A percentile compares a stretch with the other conserved stretches of the same genome.
Evolutionary conservation across 2,113 vertebrate genomes (phyloP).

Genomic region (Petrocephalus microphthalmus): DNA sequence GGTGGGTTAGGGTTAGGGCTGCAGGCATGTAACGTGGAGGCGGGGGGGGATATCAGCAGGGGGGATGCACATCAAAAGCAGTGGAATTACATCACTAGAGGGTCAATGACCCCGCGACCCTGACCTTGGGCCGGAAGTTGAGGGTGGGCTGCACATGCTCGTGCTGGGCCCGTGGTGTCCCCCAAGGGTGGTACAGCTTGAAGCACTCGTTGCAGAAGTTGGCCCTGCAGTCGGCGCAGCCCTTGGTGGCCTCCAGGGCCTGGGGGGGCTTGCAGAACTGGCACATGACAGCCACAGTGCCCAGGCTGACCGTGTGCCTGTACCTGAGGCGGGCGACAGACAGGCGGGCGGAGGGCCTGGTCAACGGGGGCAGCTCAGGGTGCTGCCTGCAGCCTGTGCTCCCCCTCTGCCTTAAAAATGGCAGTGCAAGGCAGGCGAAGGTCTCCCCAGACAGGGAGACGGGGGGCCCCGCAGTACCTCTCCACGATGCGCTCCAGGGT

Average conservation of each 20-base stretch:
- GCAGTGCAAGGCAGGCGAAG: background rate
- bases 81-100: background rate
- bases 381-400: conserved; percentile 19
- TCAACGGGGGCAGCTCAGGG: background rate
- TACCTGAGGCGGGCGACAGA: conserved; percentile 48
- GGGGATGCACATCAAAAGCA: background rate
- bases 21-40: background rate
- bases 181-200: conserved; percentile 97
- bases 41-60: background rate
- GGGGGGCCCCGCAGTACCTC: conserved; percentile 53
- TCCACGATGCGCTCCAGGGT: conserved; percentile 92
- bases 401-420: background rate
- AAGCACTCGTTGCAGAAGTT: conserved; percentile 98
- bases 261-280: conserved; percentile 87
- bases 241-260: conserved; percentile 85
- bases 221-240: conserved; percentile 87
- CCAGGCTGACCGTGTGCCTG: conserved; percentile 62
- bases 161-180: conserved; percentile 88
- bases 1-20: background rate
- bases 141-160: conserved; percentile 88
- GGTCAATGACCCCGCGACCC: background rate
- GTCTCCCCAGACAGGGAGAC: background rate
- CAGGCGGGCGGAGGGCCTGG: background rate
- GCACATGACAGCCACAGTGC: conserved; percentile 78
- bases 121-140: conserved; percentile 90